Evolutionary conservation across 2,797 vertebrate species (phyloP).

Genomic region (Pterois miles): DNA sequence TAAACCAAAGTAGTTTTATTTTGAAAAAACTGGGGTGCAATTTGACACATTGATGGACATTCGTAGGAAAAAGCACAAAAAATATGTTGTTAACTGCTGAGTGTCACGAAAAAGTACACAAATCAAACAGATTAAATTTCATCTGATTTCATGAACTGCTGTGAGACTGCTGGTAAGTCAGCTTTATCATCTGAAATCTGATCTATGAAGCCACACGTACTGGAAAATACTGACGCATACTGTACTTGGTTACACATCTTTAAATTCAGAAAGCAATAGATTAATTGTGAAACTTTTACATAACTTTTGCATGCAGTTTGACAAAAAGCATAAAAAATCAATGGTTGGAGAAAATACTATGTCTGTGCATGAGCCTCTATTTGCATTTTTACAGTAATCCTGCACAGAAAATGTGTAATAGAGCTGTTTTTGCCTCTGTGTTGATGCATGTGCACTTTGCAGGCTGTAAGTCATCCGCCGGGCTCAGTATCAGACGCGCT

Average conservation of each 20-base stretch:
- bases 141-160: no score
- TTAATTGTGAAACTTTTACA: not conserved
- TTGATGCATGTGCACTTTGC: slow-evolving; percentile 7
- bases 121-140: no score
- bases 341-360: not conserved
- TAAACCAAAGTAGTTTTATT: no score
- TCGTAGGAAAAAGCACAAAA: no score
- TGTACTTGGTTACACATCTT: not conserved
- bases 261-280: not conserved
- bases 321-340: not conserved
- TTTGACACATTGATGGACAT: no score
- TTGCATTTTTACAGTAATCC: not conserved
- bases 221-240: not conserved
- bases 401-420: not conserved
- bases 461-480: not conserved
- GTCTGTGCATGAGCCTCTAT: not conserved
- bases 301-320: not conserved
- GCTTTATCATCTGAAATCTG: slow-evolving; percentile 21
- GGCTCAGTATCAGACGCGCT: slow-evolving; percentile 6
- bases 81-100: no score
- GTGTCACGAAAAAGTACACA: no score
- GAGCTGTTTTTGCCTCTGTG: not conserved
- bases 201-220: slow-evolving; percentile 7
- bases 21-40: no score
- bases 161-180: not conserved